phyloP scores from a whole-genome alignment of 2,888 invertebrate species.

The Cheilosia grossa region DNA sequence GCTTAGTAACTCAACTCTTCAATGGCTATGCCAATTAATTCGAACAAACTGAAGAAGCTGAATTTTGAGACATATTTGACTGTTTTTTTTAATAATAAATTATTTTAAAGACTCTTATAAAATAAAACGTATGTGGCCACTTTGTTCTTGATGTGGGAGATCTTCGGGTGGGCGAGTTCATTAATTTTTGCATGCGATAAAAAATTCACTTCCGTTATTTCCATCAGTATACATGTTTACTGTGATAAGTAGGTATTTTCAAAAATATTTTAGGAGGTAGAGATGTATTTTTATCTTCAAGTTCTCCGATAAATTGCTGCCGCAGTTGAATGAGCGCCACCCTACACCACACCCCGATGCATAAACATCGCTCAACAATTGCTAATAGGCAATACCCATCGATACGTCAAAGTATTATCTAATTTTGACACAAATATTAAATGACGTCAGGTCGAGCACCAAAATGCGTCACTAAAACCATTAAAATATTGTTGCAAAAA shows the following conservation, averaged over 20 bases:
- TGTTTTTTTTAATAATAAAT: too few relatives aligned
- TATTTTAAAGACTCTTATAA: too few relatives aligned
- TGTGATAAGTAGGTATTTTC: too few relatives aligned
- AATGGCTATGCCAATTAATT: too few relatives aligned
- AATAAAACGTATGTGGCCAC: too few relatives aligned
- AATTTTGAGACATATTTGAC: too few relatives aligned
- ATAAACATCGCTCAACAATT: neutral
- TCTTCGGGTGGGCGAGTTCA: too few relatives aligned
- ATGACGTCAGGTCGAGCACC: conserved; percentile 35
- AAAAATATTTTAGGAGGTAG: neutral
- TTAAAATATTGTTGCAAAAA: conserved; percentile 2
- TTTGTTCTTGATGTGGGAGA: too few relatives aligned
- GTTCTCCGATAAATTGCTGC: neutral
- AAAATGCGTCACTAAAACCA: conserved; percentile 42
- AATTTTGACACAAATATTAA: conserved; percentile 44
- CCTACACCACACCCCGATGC: neutral
- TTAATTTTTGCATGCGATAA: neutral
- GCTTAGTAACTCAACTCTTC: too few relatives aligned
- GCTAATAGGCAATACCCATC: conserved; percentile 44
- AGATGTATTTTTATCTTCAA: neutral
- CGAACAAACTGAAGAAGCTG: too few relatives aligned
- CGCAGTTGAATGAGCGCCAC: conserved; percentile 1
- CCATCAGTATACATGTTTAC: neutral
- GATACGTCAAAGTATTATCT: conserved; percentile 32
- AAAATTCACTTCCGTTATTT: too few relatives aligned